Percentiles rank a stretch among this genome's conserved stretches.
phyloP scores from a whole-genome alignment of 2,113 vertebrate species.

The Stigmatopora argus region DNA sequence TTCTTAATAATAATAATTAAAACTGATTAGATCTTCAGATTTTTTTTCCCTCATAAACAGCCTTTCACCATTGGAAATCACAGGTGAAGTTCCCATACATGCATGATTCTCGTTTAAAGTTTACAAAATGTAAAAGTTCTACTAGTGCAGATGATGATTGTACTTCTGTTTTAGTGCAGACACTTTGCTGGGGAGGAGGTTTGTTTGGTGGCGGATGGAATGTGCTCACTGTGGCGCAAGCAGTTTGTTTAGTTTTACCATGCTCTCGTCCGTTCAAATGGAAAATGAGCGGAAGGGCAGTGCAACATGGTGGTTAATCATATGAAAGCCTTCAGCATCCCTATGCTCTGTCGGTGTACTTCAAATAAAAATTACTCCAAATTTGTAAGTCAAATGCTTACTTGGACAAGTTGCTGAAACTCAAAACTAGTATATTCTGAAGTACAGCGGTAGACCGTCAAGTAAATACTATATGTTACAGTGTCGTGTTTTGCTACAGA shows the following conservation, averaged over 20 bases:
- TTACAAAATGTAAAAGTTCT: constrained; percentile 1
- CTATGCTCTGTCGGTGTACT: neutral
- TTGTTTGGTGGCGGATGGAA: constrained; percentile 36
- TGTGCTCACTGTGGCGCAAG: constrained; percentile 7
- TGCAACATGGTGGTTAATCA: constrained; percentile 18
- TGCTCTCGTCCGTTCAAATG: constrained; percentile 23
- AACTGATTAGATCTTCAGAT: no score
- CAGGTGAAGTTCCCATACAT: no score
- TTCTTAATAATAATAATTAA: no score
- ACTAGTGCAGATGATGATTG: constrained; percentile 2
- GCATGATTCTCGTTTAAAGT: neutral
- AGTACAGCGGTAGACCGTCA: neutral
- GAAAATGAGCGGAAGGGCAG: constrained; percentile 14
- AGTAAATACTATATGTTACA: neutral
- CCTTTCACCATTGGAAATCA: no score
- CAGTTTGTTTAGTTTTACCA: constrained; percentile 36
- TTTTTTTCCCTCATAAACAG: no score
- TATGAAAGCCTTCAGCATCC: constrained; percentile 10
- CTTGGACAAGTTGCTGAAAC: neutral
- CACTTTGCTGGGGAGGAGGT: constrained; percentile 17
- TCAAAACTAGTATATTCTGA: neutral
- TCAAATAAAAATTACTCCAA: neutral
- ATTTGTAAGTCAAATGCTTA: neutral
- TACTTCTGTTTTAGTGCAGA: constrained; percentile 2
- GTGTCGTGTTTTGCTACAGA: constrained; percentile 10